Evolutionary conservation across 2,888 invertebrate genomes (phyloP), one percentile per base, ranked within the genome.

Genomic region (Amphipoea oculea): DNA sequence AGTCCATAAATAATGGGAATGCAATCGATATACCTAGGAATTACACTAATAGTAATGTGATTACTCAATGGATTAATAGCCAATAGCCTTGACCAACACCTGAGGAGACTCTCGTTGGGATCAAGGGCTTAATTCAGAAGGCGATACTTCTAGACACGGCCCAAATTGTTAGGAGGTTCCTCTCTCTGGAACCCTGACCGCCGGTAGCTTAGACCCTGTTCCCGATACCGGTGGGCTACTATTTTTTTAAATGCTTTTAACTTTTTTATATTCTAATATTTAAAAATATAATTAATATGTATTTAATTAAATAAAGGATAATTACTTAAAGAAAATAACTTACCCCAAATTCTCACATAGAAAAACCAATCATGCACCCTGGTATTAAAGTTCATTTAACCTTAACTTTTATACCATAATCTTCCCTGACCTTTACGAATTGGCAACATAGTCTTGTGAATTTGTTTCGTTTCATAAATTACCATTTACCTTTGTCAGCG

Each of bases 401-500:
- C 11, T 66, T 23, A 57, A 48, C 14, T 65, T 57, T 23, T 12
- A 0, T 54, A 67, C 4, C 48, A 65, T 70, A 76, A 81, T 79
- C 42, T 68, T 69, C 65, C 11, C 36, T 82, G 77, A 87, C 86
- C 89, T 84, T 85, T 87, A 29, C 6, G 36, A 66, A 78, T 80
- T 69, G 62, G 68, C 74, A 80, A 73, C 68, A 40, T 12, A 62
- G 63, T 86, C 73, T 85, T 85, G 82, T 79, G 82, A 75, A 81
- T 79, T 76, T 67, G 72, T 78, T 79, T 76, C 67, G 81, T 73
- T 73, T 66, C 40, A 73, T 66, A 85, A 79, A 88, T 87, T 82
- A 81, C 71, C 57, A 79, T 85, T 87, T 82, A 81, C 71, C 57
- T 78, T 89, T 83, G 88, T 81, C 78, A 83, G 80, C 42, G 60